Evolutionary conservation across 2,797 vertebrate genomes (phyloP).

Genomic region (Petrocephalus sullivani): DNA sequence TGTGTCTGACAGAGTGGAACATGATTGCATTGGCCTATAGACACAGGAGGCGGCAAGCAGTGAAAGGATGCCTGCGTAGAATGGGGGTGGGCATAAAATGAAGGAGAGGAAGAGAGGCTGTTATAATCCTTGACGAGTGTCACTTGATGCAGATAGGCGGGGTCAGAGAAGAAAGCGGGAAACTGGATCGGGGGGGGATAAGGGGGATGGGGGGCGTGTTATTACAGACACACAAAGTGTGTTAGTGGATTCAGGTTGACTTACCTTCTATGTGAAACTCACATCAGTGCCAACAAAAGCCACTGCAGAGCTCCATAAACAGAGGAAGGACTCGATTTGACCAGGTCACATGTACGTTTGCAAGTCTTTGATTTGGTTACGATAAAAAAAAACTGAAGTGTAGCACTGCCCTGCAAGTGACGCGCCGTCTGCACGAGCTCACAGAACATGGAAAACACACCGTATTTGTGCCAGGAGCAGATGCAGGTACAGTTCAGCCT

Average conservation of each 20-base stretch:
- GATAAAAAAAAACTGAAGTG: neutral
- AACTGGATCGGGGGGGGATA: neutral
- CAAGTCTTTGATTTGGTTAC: neutral
- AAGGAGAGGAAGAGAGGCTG: neutral
- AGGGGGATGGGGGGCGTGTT: neutral
- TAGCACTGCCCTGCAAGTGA: neutral
- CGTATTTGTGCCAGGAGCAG: neutral
- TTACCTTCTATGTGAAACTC: neutral
- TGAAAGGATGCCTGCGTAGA: neutral
- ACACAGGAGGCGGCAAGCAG: neutral
- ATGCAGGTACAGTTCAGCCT: neutral
- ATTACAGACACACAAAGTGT: neutral
- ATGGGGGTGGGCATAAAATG: neutral
- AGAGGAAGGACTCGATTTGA: neutral
- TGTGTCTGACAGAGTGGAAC: neutral
- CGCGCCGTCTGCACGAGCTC: neutral
- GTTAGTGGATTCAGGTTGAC: neutral
- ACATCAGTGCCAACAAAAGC: neutral
- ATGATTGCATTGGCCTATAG: neutral
- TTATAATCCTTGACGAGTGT: neutral
- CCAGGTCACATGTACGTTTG: neutral
- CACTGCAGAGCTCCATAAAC: neutral
- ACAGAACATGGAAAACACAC: neutral
- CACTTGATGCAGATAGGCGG: neutral
- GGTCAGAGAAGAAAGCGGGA: neutral